Base-by-base conservation (phyloP, 2,888 invertebrate species). In the Hyposoter dolosus region DNA sequence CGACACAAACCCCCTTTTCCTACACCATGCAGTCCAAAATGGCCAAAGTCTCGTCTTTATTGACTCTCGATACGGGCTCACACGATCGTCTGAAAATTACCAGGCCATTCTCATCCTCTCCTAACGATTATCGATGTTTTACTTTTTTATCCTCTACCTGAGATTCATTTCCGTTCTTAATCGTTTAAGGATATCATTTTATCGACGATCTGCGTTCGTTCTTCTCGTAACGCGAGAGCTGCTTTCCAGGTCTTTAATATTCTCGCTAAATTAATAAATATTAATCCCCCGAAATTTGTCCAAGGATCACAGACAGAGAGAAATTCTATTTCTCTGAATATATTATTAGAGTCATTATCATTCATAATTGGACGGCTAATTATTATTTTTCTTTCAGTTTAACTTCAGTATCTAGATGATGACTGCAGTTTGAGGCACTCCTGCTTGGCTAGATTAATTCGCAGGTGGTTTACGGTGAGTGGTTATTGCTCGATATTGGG, bases 41-140 rank as follows among this genome's bases (percentile, higher is more conserved):
- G 56, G 72, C n/a, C 15, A 63, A 63, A 71, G 23, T 53, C 71
- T 43, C 74, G 68, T 63, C 23, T 43, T 81, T 74, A 71, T 81
- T 50, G 75, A 66, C 69, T 53, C 79, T 86, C 71, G 45, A 28
- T 56, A 65, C 63, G 53, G 19, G 32, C 19, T 65, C 60, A 85
- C 35, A 53, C 40, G 60, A 28, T 60, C 60, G 60, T 60, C 28
- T 28, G 15, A 60, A 60, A 60, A 60, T 60, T 60, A 60, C 60
- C 60, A 60, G 28, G 6, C 28, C 60, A 28, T 60, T 60, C 45
- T 60, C 10, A 47, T 60, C n/a, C 23, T 28, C 19, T 28, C 19
- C 40, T 6, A 43, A 43, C 43, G 23, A 56, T 74, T 35, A 12
- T 74, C 40, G 40, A 19, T 9, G 19, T 43, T 17, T 15, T 19